Conservation (phyloP, 2,113 vertebrate genomes). For the Lophotis ruficrista region DNA sequence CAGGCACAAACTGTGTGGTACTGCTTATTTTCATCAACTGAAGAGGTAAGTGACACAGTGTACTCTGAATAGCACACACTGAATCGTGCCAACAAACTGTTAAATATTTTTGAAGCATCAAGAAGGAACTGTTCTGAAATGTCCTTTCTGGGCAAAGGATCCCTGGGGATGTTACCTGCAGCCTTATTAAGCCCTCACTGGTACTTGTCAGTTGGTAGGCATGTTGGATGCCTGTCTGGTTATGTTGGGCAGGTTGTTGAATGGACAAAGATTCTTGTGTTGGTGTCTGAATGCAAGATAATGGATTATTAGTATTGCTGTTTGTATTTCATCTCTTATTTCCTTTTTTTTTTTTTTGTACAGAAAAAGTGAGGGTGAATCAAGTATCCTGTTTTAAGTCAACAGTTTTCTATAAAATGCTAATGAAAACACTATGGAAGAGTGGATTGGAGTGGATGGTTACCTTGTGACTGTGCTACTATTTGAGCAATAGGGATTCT, state of each 20-base stretch:
- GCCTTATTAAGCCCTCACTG: rapidly evolving
- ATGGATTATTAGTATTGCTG: not conserved
- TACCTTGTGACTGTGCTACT: not conserved
- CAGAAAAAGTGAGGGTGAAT: not conserved
- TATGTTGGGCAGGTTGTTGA: rapidly evolving
- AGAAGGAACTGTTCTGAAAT: not conserved
- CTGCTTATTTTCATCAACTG: not conserved
- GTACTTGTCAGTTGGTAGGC: rapidly evolving
- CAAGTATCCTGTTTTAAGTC: too few species aligned
- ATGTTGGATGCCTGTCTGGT: not conserved
- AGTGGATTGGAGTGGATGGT: not conserved
- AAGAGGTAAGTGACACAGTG: not conserved
- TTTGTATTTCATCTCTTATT: not conserved
- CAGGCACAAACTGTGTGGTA: not conserved
- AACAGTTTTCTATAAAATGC: not conserved
- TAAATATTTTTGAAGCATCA: not conserved
- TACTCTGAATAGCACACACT: not conserved
- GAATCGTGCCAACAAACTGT: not conserved
- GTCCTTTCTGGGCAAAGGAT: not conserved
- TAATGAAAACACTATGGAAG: not conserved
- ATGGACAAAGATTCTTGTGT: not conserved
- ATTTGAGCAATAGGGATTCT: not conserved
- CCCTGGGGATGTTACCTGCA: not conserved
- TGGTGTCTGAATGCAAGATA: not conserved
- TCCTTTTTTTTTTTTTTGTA: not conserved